Conservation (phyloP, 1,140 invertebrate genomes). For the Halesus radiatus region DNA sequence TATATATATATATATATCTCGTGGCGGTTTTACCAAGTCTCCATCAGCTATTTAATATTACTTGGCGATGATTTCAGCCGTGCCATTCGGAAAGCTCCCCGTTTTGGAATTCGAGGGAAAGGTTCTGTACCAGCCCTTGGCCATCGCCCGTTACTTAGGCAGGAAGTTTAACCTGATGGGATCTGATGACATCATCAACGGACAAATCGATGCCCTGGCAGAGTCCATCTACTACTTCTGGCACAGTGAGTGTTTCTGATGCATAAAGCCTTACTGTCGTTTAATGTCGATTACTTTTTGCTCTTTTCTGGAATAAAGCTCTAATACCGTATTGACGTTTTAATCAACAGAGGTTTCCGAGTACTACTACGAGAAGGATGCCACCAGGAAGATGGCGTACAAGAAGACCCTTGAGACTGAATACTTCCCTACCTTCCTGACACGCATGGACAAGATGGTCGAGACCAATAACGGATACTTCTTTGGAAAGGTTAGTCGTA, state of each 20-base stretch:
- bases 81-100: constrained; percentile 82
- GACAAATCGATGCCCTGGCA: constrained; percentile 61
- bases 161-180: constrained; percentile 64
- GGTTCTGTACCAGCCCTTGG: constrained; percentile 77
- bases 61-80: not conserved
- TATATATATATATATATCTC: no score
- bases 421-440: constrained; percentile 61
- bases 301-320: not conserved
- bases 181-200: constrained; percentile 63
- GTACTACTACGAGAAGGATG: constrained; percentile 58
- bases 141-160: constrained; percentile 81
- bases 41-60: not conserved
- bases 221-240: constrained; percentile 64
- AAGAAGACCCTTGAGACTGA: constrained; percentile 61
- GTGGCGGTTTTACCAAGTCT: not conserved
- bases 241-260: constrained; percentile 59
- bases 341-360: constrained; percentile 15
- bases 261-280: no score
- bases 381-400: constrained; percentile 59
- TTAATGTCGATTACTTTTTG: no score
- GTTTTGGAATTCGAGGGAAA: constrained; percentile 82
- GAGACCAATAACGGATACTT: constrained; percentile 64
- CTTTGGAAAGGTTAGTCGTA: constrained; percentile 61
- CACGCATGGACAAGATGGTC: constrained; percentile 63
- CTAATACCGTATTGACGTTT: not conserved